phyloP scores from a whole-genome alignment of 2,888 invertebrate genomes.

The Melinopterus prodromus region DNA sequence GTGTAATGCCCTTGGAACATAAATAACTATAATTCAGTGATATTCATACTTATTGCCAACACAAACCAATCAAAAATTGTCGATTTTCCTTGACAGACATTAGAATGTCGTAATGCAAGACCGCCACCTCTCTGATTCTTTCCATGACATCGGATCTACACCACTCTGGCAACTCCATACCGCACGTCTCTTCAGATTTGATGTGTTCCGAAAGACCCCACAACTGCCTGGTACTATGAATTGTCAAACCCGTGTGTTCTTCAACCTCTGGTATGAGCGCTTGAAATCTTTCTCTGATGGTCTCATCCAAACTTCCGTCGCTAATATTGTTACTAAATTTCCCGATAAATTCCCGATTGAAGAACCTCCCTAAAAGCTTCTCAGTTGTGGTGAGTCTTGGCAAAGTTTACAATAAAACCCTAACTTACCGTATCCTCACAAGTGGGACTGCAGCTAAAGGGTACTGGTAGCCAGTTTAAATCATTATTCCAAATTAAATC shows the following conservation, averaged over 20 bases:
- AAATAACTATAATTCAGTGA: too few relatives aligned
- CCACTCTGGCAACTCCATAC: neutral
- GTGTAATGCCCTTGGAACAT: too few relatives aligned
- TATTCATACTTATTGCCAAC: neutral
- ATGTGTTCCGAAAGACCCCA: neutral
- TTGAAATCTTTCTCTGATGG: neutral
- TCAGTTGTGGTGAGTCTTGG: neutral
- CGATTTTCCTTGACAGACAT: neutral
- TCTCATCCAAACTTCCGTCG: neutral
- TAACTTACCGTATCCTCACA: conserved; percentile 30
- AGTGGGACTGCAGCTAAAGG: conserved; percentile 21
- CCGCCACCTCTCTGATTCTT: neutral
- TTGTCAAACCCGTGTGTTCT: neutral
- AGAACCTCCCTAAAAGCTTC: neutral
- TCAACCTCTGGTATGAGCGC: neutral
- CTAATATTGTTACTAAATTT: neutral
- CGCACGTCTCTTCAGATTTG: neutral
- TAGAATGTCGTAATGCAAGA: neutral
- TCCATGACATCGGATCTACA: neutral
- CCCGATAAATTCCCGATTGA: neutral
- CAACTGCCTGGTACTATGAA: neutral
- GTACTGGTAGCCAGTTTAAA: conserved; percentile 36
- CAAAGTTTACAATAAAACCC: too few relatives aligned
- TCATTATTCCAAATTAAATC: conserved; percentile 53
- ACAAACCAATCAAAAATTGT: neutral